Percentiles rank a stretch among this genome's conserved stretches.
Evolutionary conservation across 1,140 invertebrate species (phyloP).

Genomic region (Camponotus floridanus): DNA sequence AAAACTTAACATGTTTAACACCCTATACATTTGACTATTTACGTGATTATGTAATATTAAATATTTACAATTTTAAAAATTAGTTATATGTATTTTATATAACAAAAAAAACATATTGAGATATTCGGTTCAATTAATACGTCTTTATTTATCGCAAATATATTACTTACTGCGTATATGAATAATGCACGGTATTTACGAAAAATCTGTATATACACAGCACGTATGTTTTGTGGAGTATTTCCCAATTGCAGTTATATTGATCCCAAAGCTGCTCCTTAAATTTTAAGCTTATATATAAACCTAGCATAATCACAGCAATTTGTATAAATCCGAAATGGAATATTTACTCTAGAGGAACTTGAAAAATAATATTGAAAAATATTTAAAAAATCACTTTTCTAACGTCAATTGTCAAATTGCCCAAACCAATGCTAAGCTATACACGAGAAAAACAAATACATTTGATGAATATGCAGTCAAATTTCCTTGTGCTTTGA

Average conservation of each 20-base stretch:
- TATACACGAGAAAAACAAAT: slow-evolving; percentile 5
- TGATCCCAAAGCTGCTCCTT: slow-evolving; percentile 80
- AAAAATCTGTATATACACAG: slow-evolving; percentile 33
- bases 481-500: slow-evolving; percentile 53
- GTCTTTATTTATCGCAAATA: slow-evolving; percentile 20
- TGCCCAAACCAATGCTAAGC: slow-evolving; percentile 26
- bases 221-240: slow-evolving; percentile 5
- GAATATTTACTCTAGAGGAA: slow-evolving; percentile 54
- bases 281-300: slow-evolving; percentile 74
- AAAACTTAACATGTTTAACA: slow-evolving; percentile 62
- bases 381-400: slow-evolving; percentile 26
- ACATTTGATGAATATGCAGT: slow-evolving; percentile 54
- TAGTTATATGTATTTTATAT: slow-evolving; percentile 56
- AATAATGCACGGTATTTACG: slow-evolving; percentile 23
- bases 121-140: slow-evolving; percentile 57
- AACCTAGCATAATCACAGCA: slow-evolving; percentile 81
- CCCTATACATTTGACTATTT: slow-evolving; percentile 72
- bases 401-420: neutral
- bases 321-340: slow-evolving; percentile 62
- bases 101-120: slow-evolving; percentile 56
- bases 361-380: slow-evolving; percentile 50
- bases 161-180: slow-evolving; percentile 26
- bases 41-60: slow-evolving; percentile 59
- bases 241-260: slow-evolving; percentile 65
- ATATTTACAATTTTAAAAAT: slow-evolving; percentile 52